Percentiles rank a stretch among this genome's conserved stretches.
These are phyloP conservation scores for Leguminivora glycinivorella DNA, from an alignment of 1,140 invertebrate genomes.

Conservation along the genomic window DNA sequence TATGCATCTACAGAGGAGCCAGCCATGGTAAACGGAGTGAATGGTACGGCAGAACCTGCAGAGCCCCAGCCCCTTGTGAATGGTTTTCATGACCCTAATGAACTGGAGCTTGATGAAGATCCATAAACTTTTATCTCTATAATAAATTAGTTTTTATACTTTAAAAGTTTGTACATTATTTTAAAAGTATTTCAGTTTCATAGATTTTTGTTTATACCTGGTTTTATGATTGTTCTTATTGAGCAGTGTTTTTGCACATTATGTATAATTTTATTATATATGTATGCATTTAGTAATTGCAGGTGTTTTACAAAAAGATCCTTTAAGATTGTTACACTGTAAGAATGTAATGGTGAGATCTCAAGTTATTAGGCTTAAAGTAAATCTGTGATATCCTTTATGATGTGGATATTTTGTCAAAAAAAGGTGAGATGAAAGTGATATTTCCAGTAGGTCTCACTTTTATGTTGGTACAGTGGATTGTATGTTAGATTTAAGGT, in stretches of 20 bases:
- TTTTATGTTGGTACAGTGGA: slow-evolving; percentile 64
- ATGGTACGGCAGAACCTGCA: slow-evolving; percentile 43
- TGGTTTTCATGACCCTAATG: slow-evolving; percentile 64
- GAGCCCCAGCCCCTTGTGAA: slow-evolving; percentile 56
- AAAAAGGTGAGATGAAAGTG: slow-evolving; percentile 33
- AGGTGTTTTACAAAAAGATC: slow-evolving; percentile 44
- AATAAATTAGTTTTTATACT: slow-evolving; percentile 22
- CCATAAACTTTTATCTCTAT: slow-evolving; percentile 13
- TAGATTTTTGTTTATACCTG: slow-evolving; percentile 32
- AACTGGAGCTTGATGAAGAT: slow-evolving; percentile 15
- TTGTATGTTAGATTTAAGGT: slow-evolving; percentile 41
- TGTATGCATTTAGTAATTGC: slow-evolving; percentile 48
- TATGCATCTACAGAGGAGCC: slow-evolving; percentile 42
- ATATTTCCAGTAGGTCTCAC: slow-evolving; percentile 62
- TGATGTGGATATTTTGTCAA: slow-evolving; percentile 55
- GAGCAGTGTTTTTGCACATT: slow-evolving; percentile 34
- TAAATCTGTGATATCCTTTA: slow-evolving; percentile 59
- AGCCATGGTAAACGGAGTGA: slow-evolving; percentile 50
- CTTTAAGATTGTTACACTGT: slow-evolving; percentile 44
- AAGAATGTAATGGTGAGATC: slow-evolving; percentile 72
- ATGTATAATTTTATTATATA: slow-evolving; percentile 22
- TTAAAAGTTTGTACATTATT: slow-evolving; percentile 25
- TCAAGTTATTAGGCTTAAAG: slow-evolving; percentile 54
- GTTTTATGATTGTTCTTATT: slow-evolving; percentile 30
- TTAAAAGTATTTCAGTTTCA: slow-evolving; percentile 31